Evolutionary conservation across 92 coral and sea anemone genomes (phyloP), one percentile per base, ranked within the genome.

Genomic region (Bergia sp.): DNA sequence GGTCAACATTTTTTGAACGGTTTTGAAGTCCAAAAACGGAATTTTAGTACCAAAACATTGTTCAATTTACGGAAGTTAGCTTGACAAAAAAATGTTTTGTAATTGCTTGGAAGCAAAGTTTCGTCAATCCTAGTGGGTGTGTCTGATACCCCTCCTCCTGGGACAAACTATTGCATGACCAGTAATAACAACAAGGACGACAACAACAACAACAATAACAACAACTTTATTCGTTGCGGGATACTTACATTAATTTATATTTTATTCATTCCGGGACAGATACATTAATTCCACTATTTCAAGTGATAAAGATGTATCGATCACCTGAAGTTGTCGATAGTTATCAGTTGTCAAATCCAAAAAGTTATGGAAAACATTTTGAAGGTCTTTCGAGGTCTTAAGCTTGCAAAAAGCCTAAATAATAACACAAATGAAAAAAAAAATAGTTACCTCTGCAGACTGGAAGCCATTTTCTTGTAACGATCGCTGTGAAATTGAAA

Each of bases 401-500:
- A 75, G 42, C 39, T 29, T 23, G 4, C 18, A 43, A 7, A 16
- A 40, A 67, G 21, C 7, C 16, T 7, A 18, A 50, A 86, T 44
- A 57, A 43, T 43, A 18, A 13, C 15, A 39, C 43, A 5, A 82
- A 40, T 6, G 29, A 7, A 69, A 5, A 6, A 49, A 36, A 18
- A 2, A 16, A 7, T 38, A 16, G 20, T 66, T 86, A 96, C 99
- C 98, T 95, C 98, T 75, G 92, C 29, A 41, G 94, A 89, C 89
- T 95, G 98, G 82, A 96, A 94, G 0, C 96, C 98, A 49, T 90
- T 94, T 79, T 86, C 95, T 79, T 92, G 81, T 74, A 96, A 88
- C 0, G 98, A 93, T 37, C 77, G 87, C 99, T 95, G 92, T 9
- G 78, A 82, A 82, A 40, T 37, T 38, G 23, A 64, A 81, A 5